Base-by-base conservation (phyloP, 2,888 invertebrate species). In the Agrotis clavis region DNA sequence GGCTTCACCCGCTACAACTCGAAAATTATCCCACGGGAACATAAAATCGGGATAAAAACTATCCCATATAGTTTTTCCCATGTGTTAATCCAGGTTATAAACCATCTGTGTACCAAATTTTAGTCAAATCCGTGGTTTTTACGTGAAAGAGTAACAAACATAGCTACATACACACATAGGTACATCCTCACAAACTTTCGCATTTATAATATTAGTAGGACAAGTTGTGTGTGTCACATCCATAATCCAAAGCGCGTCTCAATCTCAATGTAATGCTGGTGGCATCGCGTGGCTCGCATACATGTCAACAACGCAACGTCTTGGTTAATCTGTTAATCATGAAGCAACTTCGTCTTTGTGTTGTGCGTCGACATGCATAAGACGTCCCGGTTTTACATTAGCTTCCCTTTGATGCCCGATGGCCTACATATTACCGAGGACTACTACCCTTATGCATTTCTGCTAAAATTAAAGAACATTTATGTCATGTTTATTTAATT, bases 221-320 rank as follows among this genome's bases (percentile, higher is more conserved):
- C n/a, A n/a, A n/a, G n/a, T 77, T 35, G 21, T 18, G 35, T 51
- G 25, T 51, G 21, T 69, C 50, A 45, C 47, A 48, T 62, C 62
- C 21, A 54, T 19, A 47, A 50, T 66, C 16, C n/a, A 19, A 51
- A 6, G 18, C 16, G 16, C 45, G 50, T n/a, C 21, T 30, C 13
- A 50, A 66, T 16, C 30, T 35, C 19, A 14, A 51, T 47, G 25
- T 21, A 21, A 4, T 14, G 30, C 30, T 18, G 7, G 7, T 13
- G 21, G 3, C 47, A 18, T 18, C 7, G 56, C n/a, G 21, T 59
- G 35, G 18, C 19, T 73, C 18, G 41, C 19, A 19, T 25, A 19
- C 67, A 35, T 25, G 18, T 59, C 5, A 41, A 59, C 47, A 57
- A 74, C 7, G 18, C 47, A 57, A 74, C 7, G 18, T 51, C 21